These are phyloP conservation scores for Ginglymostoma cirratum DNA, from an alignment of 2,113 vertebrate species.

Conservation along the genomic window DNA sequence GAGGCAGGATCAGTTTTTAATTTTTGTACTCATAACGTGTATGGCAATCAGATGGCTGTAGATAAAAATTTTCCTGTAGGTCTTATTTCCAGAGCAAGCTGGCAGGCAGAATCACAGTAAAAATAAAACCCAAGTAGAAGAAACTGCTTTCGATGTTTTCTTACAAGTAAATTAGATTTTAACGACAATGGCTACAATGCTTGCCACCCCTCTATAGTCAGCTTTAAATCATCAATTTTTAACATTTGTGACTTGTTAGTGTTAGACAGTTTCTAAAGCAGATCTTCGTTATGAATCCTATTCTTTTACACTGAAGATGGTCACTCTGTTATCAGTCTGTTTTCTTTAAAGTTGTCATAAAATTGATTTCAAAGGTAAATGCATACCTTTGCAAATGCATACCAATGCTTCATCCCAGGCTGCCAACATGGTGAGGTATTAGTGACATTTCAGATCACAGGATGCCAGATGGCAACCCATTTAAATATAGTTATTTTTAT, in stretches of 20 bases:
- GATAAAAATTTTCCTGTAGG: neutral
- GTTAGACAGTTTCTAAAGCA: neutral
- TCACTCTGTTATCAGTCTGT: neutral
- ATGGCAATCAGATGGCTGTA: neutral
- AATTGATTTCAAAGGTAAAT: neutral
- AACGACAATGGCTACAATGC: neutral
- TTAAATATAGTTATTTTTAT: neutral
- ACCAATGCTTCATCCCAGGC: neutral
- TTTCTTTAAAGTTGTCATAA: neutral
- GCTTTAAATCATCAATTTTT: conserved; percentile 11
- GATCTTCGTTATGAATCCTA: neutral
- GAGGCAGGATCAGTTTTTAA: neutral
- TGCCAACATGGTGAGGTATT: neutral
- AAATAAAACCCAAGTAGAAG: neutral
- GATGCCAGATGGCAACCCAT: neutral
- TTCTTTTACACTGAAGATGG: neutral
- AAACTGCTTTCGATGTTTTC: neutral
- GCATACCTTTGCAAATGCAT: no score
- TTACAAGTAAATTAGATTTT: conserved; percentile 5
- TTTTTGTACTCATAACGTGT: neutral
- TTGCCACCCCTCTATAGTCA: neutral
- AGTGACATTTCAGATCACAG: neutral
- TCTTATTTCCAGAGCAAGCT: neutral
- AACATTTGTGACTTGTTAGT: neutral
- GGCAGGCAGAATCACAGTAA: neutral